Evolutionary conservation across 2,888 invertebrate genomes (phyloP).

Genomic region (Chymomyza fuscimana): DNA sequence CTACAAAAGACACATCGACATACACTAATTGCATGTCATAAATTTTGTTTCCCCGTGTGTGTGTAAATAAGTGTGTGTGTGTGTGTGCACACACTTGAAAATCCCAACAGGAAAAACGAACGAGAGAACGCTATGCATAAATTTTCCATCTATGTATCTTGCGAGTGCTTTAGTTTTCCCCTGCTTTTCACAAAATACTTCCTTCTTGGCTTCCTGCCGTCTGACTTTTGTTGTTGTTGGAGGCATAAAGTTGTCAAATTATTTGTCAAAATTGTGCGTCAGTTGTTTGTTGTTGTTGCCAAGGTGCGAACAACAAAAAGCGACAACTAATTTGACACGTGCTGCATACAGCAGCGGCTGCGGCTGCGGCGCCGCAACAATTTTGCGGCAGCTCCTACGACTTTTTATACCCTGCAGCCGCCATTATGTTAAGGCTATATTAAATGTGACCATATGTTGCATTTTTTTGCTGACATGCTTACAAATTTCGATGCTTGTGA

Average conservation of each 20-base stretch:
- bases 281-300: slow-evolving; percentile 11
- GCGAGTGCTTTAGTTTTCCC: not conserved
- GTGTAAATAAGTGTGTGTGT: not conserved
- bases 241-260: slow-evolving; percentile 55
- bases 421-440: no score
- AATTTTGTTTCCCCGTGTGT: slow-evolving; percentile 43
- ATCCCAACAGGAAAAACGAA: not conserved
- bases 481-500: no score
- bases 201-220: not conserved
- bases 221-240: slow-evolving; percentile 9
- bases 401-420: no score
- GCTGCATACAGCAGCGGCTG: slow-evolving; percentile 3
- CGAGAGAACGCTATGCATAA: not conserved
- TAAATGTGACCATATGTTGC: no score
- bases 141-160: not conserved
- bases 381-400: not conserved
- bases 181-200: not conserved
- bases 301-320: slow-evolving; percentile 59
- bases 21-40: slow-evolving; percentile 58
- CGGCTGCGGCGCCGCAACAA: not conserved
- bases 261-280: slow-evolving; percentile 39
- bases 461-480: no score
- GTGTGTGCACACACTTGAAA: slow-evolving; percentile 24
- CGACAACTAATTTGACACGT: slow-evolving; percentile 62
- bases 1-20: not conserved